Evolutionary conservation across 2,888 invertebrate genomes (phyloP).

Genomic region (Himalopsyche tibetana): DNA sequence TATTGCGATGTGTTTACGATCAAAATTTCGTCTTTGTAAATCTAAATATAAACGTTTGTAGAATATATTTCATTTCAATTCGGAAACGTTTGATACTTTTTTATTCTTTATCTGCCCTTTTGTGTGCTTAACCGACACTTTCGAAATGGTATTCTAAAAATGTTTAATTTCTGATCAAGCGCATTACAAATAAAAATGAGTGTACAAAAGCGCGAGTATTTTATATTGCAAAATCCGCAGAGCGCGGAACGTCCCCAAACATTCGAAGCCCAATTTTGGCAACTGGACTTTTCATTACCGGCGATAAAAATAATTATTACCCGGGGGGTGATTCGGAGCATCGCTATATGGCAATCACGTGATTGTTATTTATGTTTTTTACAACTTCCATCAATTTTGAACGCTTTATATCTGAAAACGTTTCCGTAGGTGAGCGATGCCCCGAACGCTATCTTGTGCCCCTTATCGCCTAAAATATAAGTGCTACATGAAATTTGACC

Average conservation of each 20-base stretch:
- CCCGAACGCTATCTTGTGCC: slow-evolving; percentile 5
- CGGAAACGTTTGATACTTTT: no score
- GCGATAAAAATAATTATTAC: slow-evolving; percentile 65
- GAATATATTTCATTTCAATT: no score
- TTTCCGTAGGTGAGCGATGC: slow-evolving; percentile 39
- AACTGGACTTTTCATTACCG: slow-evolving; percentile 64
- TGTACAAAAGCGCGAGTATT: background rate
- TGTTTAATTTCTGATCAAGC: background rate
- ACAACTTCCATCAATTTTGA: slow-evolving; percentile 63
- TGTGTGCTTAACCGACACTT: no score
- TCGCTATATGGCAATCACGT: slow-evolving; percentile 53
- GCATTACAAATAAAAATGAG: background rate
- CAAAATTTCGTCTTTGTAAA: no score
- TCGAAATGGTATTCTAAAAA: background rate
- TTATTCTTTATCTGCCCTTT: no score
- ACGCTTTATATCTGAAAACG: slow-evolving; percentile 55
- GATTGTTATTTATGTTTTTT: slow-evolving; percentile 65
- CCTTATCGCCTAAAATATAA: slow-evolving; percentile 15
- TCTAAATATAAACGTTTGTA: no score
- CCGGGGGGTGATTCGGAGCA: slow-evolving; percentile 60
- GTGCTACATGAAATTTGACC: slow-evolving; percentile 27
- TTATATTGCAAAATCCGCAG: slow-evolving; percentile 26
- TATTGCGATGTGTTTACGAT: no score
- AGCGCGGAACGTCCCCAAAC: slow-evolving; percentile 16
- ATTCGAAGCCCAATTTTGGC: slow-evolving; percentile 53